phyloP scores from a whole-genome alignment of 1,140 invertebrate genomes.

The Cyclina sinensis region DNA sequence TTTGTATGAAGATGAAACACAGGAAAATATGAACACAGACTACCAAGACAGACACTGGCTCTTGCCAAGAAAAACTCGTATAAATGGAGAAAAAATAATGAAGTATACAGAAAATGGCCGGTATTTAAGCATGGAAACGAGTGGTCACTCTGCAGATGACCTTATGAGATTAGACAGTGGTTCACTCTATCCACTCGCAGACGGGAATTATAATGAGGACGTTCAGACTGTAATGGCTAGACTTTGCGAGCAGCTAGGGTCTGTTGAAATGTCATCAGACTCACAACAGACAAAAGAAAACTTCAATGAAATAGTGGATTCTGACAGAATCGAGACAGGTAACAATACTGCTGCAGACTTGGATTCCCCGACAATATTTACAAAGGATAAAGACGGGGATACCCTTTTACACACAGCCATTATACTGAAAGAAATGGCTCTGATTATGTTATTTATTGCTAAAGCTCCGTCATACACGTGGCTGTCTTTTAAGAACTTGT shows the following conservation, averaged over 20 bases:
- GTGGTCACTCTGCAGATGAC: not conserved
- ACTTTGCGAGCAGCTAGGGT: not conserved
- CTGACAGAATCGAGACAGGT: not conserved
- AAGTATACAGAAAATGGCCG: not conserved
- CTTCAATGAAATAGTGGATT: not conserved
- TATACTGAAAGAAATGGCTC: constrained; percentile 63
- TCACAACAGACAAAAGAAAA: not conserved
- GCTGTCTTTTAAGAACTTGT: constrained; percentile 70
- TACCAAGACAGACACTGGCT: not conserved
- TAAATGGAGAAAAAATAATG: not conserved
- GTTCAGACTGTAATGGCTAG: not conserved
- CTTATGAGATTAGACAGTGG: not conserved
- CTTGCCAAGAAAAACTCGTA: not conserved
- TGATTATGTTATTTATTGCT: constrained; percentile 69
- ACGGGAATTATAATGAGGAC: not conserved
- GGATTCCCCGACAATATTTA: constrained; percentile 2
- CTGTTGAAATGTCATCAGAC: not conserved
- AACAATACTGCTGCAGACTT: not conserved
- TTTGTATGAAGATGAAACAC: constrained; percentile 18
- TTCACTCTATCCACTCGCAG: not conserved
- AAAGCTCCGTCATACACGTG: constrained; percentile 48
- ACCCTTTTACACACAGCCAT: constrained; percentile 76
- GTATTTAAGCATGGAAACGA: not conserved
- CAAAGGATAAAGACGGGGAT: constrained; percentile 51
- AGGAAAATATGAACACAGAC: not conserved